Conservation (phyloP, 2,113 vertebrate species). For the Petromus typicus region DNA sequence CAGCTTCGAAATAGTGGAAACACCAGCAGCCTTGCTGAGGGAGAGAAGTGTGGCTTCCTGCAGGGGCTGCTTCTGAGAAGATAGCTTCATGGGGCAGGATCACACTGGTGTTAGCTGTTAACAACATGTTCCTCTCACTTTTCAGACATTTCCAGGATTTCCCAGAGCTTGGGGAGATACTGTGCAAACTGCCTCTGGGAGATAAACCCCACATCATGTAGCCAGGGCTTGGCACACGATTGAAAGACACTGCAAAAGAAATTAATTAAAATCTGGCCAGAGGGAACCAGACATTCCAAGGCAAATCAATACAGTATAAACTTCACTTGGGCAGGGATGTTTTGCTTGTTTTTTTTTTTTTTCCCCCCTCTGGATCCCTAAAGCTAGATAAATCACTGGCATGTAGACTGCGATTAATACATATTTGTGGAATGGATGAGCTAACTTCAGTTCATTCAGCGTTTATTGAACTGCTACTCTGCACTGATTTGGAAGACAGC, state of each 20-base stretch:
- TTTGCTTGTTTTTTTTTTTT: background rate
- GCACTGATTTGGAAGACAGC: background rate
- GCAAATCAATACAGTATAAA: background rate
- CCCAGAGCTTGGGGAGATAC: slow-evolving; percentile 51
- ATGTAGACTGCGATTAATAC: background rate
- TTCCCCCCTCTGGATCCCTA: background rate
- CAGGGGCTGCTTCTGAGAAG: slow-evolving; percentile 50
- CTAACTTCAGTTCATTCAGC: background rate
- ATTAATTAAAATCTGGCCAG: slow-evolving; percentile 59
- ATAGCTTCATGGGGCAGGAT: slow-evolving; percentile 69
- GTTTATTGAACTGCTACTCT: background rate
- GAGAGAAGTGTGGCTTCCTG: slow-evolving; percentile 2
- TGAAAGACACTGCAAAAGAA: slow-evolving; percentile 59
- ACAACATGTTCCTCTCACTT: background rate
- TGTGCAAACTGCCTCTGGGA: slow-evolving; percentile 52
- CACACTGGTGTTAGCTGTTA: background rate
- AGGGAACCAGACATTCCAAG: slow-evolving; percentile 16
- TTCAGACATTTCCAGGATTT: slow-evolving; percentile 27
- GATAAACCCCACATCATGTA: slow-evolving; percentile 54
- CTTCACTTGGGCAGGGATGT: background rate
- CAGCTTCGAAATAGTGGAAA: slow-evolving; percentile 45
- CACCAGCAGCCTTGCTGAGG: slow-evolving; percentile 51
- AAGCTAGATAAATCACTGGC: background rate
- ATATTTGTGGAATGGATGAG: background rate
- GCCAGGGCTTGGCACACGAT: slow-evolving; percentile 54